Conservation (phyloP, 1,140 invertebrate genomes). For the Polypedilum pembai region DNA sequence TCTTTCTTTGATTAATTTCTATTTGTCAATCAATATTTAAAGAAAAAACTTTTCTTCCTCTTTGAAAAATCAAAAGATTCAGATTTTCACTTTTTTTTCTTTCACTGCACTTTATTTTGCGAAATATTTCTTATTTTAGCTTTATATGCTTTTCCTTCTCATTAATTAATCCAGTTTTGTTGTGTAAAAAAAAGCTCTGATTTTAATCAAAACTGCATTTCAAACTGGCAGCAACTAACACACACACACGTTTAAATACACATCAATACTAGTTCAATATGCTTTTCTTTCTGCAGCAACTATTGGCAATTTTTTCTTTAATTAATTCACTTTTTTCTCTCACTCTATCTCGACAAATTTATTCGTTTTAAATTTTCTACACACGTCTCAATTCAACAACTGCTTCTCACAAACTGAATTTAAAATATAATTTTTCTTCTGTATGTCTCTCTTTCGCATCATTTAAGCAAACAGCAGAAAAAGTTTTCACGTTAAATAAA, state of each 20-base stretch:
- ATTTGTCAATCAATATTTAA: slow-evolving; percentile 7
- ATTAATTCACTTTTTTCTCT: slow-evolving; percentile 20
- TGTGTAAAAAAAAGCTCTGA: slow-evolving; percentile 1
- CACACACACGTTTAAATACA: not conserved
- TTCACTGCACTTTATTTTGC: not conserved
- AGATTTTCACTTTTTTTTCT: slow-evolving; percentile 13
- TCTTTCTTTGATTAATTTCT: not conserved
- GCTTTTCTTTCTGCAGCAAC: too few species aligned
- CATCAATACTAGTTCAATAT: not conserved
- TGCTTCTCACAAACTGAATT: slow-evolving; percentile 21
- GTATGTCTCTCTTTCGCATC: not conserved
- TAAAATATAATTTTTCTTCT: not conserved
- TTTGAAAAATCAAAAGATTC: not conserved
- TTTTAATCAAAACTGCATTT: slow-evolving; percentile 21
- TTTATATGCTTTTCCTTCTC: not conserved
- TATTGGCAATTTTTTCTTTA: not conserved
- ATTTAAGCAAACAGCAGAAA: not conserved
- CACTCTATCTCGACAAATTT: not conserved
- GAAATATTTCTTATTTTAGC: not conserved
- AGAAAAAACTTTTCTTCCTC: not conserved
- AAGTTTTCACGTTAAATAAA: not conserved
- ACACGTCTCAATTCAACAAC: slow-evolving; percentile 5
- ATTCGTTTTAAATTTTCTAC: not conserved
- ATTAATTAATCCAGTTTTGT: slow-evolving; percentile 16
- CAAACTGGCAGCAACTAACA: not conserved